A percentile compares a stretch with the other conserved stretches of the same genome.
Evolutionary conservation across 2,113 vertebrate species (phyloP).

Genomic region (Podarcis cretensis): DNA sequence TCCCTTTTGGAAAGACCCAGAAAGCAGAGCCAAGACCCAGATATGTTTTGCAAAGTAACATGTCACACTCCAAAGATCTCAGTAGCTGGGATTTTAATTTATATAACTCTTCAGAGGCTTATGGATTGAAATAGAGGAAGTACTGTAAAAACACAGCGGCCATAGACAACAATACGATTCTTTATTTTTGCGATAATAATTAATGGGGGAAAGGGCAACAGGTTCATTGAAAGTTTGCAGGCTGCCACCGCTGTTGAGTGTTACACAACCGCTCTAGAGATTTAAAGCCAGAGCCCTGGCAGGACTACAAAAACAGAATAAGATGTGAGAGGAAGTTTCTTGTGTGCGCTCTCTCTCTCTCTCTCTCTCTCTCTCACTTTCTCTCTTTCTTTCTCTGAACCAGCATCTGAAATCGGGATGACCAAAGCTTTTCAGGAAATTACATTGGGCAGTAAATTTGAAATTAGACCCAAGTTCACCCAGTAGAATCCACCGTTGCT

Average conservation of each 20-base stretch:
- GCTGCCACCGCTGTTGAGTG: not conserved
- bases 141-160: not conserved
- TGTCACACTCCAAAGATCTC: conserved; percentile 13
- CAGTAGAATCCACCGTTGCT: not conserved
- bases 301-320: not conserved
- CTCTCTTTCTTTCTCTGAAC: not conserved
- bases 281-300: not conserved
- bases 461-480: not conserved
- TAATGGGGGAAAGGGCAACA: not conserved
- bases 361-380: not conserved
- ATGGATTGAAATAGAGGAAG: conserved; percentile 39
- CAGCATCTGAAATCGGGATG: conserved; percentile 32
- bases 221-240: not conserved
- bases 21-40: not conserved
- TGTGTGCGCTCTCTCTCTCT: not conserved
- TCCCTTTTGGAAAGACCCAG: too few relatives aligned
- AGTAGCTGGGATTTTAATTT: conserved; percentile 20
- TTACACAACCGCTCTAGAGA: not conserved
- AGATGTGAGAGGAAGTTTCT: conserved; percentile 22
- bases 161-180: not conserved
- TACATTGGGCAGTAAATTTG: conserved; percentile 35
- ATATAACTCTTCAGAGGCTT: not conserved
- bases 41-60: conserved; percentile 35
- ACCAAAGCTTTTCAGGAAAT: conserved; percentile 36
- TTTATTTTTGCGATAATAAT: not conserved